Conservation (phyloP, 2,888 invertebrate species). For the Alloscopus bannaensis region DNA sequence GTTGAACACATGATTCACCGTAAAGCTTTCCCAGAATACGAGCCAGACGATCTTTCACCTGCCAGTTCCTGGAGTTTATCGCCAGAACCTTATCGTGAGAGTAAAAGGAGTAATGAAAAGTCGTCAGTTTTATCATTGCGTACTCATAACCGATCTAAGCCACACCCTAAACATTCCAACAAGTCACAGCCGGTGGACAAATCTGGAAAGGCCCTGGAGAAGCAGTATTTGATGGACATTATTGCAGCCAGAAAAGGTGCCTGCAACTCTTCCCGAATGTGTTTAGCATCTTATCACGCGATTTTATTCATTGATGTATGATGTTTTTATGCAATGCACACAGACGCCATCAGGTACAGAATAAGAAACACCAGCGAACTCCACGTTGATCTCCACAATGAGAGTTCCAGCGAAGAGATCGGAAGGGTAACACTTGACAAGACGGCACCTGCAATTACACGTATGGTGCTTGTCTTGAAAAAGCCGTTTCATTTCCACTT, state of each 20-base stretch:
- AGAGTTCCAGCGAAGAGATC: background rate
- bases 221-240: background rate
- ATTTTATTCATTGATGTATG: background rate
- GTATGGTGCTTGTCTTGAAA: slow-evolving; percentile 7
- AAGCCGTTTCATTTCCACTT: slow-evolving; percentile 62
- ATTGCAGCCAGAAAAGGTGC: slow-evolving; percentile 9
- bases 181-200: too few relatives aligned
- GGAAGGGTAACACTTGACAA: slow-evolving; percentile 5
- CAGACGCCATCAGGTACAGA: background rate
- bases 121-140: too few relatives aligned
- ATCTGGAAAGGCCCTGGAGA: too few relatives aligned
- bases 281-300: too few relatives aligned
- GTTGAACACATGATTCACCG: too few relatives aligned
- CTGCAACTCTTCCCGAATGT: background rate
- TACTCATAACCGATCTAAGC: too few relatives aligned
- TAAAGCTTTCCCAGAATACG: too few relatives aligned
- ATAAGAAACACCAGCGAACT: slow-evolving; percentile 40
- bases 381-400: slow-evolving; percentile 33
- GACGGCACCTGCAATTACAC: background rate
- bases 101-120: too few relatives aligned
- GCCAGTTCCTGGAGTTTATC: too few relatives aligned
- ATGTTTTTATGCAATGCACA: background rate
- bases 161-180: too few relatives aligned
- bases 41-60: too few relatives aligned
- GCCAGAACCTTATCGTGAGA: too few relatives aligned